Percentiles rank a stretch among this genome's conserved stretches.
Conservation (phyloP, 2,113 vertebrate species). For the Phocoena phocoena region DNA sequence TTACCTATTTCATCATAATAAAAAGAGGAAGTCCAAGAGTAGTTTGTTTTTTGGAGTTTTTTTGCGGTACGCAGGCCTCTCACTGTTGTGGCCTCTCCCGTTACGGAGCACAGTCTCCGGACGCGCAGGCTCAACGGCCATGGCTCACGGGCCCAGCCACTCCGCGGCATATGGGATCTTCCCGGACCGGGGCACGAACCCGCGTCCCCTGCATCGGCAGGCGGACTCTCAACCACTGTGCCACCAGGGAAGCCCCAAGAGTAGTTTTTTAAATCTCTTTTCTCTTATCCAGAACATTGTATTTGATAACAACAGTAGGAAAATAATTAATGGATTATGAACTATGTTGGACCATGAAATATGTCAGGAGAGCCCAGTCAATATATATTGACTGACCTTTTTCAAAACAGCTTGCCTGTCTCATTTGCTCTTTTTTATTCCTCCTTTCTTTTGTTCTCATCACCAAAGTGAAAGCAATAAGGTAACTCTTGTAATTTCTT, state of each 20-base stretch:
- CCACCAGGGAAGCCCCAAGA: too few species aligned
- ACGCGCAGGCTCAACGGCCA: too few species aligned
- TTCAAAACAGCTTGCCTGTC: background rate
- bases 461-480: background rate
- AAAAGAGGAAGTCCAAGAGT: background rate
- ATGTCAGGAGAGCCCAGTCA: background rate
- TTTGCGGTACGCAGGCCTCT: too few species aligned
- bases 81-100: too few species aligned
- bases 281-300: background rate
- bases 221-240: too few species aligned
- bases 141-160: too few species aligned
- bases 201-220: too few species aligned
- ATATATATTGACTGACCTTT: slow-evolving; percentile 32
- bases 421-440: slow-evolving; percentile 46
- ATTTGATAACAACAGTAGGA: background rate
- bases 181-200: too few species aligned
- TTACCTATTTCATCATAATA: background rate
- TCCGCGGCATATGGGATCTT: too few species aligned
- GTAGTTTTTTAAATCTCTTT: background rate
- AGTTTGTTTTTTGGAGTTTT: background rate
- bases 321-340: background rate
- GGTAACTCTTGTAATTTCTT: background rate
- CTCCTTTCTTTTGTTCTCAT: slow-evolving; percentile 33
- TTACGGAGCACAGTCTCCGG: too few species aligned
- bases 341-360: background rate